A percentile compares a stretch with the other conserved stretches of the same genome.
phyloP scores from a whole-genome alignment of 2,888 invertebrate genomes.

The Selenia dentaria region DNA sequence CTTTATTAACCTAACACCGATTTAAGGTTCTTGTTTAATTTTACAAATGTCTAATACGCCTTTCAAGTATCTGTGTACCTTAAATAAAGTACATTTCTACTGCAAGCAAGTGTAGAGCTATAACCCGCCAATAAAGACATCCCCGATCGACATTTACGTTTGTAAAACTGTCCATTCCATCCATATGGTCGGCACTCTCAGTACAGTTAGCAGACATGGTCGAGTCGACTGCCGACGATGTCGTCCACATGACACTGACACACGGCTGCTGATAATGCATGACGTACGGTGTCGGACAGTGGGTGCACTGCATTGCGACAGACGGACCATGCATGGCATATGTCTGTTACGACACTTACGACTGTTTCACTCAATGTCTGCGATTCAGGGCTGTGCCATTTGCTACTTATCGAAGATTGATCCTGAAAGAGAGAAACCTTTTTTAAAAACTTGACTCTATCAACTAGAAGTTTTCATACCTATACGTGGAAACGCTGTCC shows the following conservation, averaged over 20 bases:
- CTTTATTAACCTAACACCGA: too few relatives aligned
- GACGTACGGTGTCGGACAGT: conserved; percentile 62
- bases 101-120: conserved; percentile 9
- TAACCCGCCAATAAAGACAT: conserved; percentile 11
- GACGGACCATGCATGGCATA: conserved; percentile 16
- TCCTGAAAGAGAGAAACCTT: too few relatives aligned
- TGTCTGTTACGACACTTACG: conserved; percentile 29
- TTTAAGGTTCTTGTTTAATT: too few relatives aligned
- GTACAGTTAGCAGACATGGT: conserved; percentile 42
- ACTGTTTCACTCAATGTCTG: conserved; percentile 7
- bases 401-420: not conserved
- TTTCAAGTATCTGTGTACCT: not conserved
- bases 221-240: conserved; percentile 34
- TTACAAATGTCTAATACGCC: not conserved
- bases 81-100: not conserved
- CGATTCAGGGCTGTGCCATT: conserved; percentile 2
- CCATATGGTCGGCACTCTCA: conserved; percentile 16
- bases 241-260: conserved; percentile 63
- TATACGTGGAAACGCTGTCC: too few relatives aligned
- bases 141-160: conserved; percentile 6
- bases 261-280: conserved; percentile 69
- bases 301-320: conserved; percentile 56
- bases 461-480: too few relatives aligned
- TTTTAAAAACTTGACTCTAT: too few relatives aligned
- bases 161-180: conserved; percentile 27